Percentiles rank a stretch among this genome's conserved stretches.
phyloP scores from a whole-genome alignment of 1,140 invertebrate genomes.

The Hestina assimilis region DNA sequence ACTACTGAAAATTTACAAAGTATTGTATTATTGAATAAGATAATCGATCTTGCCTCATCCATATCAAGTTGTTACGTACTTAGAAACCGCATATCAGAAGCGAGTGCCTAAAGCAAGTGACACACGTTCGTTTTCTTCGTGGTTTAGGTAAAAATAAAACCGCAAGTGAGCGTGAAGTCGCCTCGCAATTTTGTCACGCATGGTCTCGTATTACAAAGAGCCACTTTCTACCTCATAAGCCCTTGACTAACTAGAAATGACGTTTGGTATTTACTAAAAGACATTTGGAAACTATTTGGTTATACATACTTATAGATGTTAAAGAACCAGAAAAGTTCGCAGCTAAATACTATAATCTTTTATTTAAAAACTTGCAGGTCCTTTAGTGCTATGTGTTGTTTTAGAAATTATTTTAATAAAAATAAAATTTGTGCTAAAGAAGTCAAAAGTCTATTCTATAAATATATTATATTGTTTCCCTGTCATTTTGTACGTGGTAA shows the following conservation, averaged over 20 bases:
- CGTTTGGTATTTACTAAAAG: not conserved
- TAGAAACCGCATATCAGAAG: conserved; percentile 52
- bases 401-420: too few species aligned
- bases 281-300: not conserved
- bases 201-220: conserved; percentile 10
- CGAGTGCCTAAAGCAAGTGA: conserved; percentile 51
- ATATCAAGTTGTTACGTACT: conserved; percentile 2
- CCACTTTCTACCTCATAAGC: conserved; percentile 15
- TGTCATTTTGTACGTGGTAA: too few species aligned
- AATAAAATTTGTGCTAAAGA: too few species aligned
- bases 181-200: conserved; percentile 34
- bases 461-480: too few species aligned
- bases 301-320: not conserved
- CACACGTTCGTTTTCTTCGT: conserved; percentile 42
- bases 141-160: conserved; percentile 52
- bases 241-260: not conserved
- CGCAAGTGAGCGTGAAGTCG: conserved; percentile 41
- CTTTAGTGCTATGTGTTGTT: too few species aligned
- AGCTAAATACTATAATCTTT: too few species aligned
- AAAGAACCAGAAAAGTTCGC: too few species aligned
- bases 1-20: too few species aligned
- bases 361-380: too few species aligned
- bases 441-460: too few species aligned
- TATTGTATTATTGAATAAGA: not conserved
- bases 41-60: not conserved